These are phyloP conservation scores for Catharus bicknelli DNA, from an alignment of 2,113 vertebrate genomes.

Conservation along the genomic window DNA sequence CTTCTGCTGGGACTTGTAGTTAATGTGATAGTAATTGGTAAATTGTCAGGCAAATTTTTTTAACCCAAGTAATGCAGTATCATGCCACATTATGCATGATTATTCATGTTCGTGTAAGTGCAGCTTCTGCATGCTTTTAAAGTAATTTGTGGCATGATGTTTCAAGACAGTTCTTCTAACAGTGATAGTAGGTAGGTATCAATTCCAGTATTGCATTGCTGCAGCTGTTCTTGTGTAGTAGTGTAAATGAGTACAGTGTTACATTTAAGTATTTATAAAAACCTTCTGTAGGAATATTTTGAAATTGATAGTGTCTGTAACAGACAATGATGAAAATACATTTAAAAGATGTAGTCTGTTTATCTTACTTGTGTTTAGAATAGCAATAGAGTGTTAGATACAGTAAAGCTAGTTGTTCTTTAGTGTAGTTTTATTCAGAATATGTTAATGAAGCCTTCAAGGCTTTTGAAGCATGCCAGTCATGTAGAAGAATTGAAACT, in stretches of 20 bases:
- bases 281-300: background rate
- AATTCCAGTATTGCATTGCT: background rate
- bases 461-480: background rate
- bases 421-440: background rate
- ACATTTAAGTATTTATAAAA: background rate
- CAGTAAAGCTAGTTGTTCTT: background rate
- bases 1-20: background rate
- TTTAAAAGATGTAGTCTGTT: background rate
- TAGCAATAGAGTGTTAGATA: background rate
- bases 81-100: background rate
- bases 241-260: background rate
- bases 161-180: background rate
- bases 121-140: background rate
- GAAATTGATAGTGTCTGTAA: background rate
- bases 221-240: background rate
- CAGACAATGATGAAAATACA: background rate
- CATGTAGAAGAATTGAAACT: background rate
- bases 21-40: background rate
- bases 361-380: background rate
- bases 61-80: background rate
- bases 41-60: background rate
- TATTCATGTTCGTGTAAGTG: background rate
- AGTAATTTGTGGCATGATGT: background rate
- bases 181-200: background rate
- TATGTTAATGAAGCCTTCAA: background rate